phyloP scores from a whole-genome alignment of 2,113 vertebrate species.

The Prunella fulvescens region DNA sequence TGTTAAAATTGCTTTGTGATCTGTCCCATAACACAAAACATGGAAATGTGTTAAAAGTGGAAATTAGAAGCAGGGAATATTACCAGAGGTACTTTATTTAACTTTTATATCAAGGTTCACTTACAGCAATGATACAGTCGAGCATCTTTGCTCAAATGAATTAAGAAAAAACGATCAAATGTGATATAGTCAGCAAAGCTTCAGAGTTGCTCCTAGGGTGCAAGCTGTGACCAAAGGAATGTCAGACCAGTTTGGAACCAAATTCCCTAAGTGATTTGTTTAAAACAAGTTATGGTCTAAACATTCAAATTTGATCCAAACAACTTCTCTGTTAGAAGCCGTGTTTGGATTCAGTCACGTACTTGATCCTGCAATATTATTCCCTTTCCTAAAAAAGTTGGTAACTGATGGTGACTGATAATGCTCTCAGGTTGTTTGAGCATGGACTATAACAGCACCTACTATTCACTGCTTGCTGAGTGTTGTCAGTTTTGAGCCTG shows the following conservation, averaged over 20 bases:
- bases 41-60: neutral
- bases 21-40: neutral
- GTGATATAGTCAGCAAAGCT: neutral
- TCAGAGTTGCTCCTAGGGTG: neutral
- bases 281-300: neutral
- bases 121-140: fast-evolving
- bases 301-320: neutral
- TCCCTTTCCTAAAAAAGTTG: neutral
- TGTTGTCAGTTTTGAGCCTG: neutral
- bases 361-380: fast-evolving
- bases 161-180: neutral
- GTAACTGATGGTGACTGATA: neutral
- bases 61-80: neutral
- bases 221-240: neutral
- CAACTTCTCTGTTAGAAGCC: neutral
- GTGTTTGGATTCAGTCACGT: neutral
- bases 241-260: neutral
- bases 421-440: fast-evolving
- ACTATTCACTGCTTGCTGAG: neutral
- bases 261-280: neutral
- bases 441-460: fast-evolving
- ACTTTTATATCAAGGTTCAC: neutral
- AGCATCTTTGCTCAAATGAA: neutral
- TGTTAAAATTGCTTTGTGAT: neutral
- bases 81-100: neutral